Conservation (phyloP, 2,113 vertebrate species). For the Sterna hirundo region DNA sequence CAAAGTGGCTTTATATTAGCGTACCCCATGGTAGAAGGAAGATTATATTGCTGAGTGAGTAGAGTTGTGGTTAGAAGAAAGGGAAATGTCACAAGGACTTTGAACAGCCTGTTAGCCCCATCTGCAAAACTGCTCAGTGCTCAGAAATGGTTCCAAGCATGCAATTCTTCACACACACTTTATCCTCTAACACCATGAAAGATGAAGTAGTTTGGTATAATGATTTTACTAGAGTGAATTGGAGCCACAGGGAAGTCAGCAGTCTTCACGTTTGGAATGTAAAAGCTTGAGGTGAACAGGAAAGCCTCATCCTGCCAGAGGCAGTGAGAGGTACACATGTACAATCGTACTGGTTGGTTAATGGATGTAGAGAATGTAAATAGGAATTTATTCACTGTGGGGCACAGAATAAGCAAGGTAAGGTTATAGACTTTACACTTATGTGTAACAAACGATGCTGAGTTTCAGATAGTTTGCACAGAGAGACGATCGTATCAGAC, state of each 20-base stretch:
- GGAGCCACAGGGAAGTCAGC: background rate
- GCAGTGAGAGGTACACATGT: background rate
- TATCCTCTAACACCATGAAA: background rate
- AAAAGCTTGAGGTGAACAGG: slow-evolving; percentile 12
- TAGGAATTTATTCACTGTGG: background rate
- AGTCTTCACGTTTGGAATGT: background rate
- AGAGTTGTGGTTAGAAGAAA: slow-evolving; percentile 14
- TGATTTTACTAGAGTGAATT: background rate
- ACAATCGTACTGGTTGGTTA: background rate
- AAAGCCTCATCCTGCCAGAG: slow-evolving; percentile 11
- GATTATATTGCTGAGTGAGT: background rate
- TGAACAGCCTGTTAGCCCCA: background rate
- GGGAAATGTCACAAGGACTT: background rate
- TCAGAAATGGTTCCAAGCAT: background rate
- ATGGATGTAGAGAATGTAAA: background rate
- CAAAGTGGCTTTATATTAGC: slow-evolving; percentile 44
- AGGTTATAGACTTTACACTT: background rate
- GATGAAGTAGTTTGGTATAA: background rate
- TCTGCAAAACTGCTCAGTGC: slow-evolving; percentile 12
- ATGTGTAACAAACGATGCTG: slow-evolving; percentile 7
- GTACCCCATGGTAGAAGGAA: background rate
- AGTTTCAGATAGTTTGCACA: slow-evolving; percentile 49
- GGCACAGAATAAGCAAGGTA: background rate
- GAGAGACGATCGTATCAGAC: background rate
- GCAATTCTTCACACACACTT: background rate